A percentile compares a stretch with the other conserved stretches of the same genome.
Evolutionary conservation across 2,113 vertebrate species (phyloP).

Genomic region (Synchiropus splendidus): DNA sequence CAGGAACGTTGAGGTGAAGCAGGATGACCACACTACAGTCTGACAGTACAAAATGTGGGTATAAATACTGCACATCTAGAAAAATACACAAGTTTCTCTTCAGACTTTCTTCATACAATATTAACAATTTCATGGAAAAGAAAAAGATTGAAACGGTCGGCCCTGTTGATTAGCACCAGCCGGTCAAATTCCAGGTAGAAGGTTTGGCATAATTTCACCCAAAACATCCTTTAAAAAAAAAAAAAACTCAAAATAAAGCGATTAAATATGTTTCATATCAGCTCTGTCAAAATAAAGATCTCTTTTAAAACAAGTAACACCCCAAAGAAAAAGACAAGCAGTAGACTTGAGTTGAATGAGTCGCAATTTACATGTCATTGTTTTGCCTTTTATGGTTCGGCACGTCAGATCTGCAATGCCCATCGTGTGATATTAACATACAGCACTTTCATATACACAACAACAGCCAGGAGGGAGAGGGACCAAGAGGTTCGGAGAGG

Average conservation of each 20-base stretch:
- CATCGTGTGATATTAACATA: conserved; percentile 47
- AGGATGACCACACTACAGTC: conserved; percentile 72
- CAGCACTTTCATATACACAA: conserved; percentile 41
- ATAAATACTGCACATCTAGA: conserved; percentile 92
- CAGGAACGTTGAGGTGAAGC: conserved; percentile 68
- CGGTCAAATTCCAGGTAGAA: conserved; percentile 43
- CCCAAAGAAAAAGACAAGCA: conserved; percentile 24
- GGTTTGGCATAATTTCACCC: conserved; percentile 48
- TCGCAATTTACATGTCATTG: conserved; percentile 30
- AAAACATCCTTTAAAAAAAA: conserved; percentile 28
- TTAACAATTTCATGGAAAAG: conserved; percentile 68
- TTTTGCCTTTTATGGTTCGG: conserved; percentile 23
- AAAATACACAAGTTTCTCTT: conserved; percentile 83
- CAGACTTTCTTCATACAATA: conserved; percentile 78
- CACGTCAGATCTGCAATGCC: conserved; percentile 53
- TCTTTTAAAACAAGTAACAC: conserved; percentile 25
- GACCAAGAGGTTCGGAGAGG: conserved; percentile 34
- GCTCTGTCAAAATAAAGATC: conserved; percentile 53
- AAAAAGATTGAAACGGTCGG: conserved; percentile 65
- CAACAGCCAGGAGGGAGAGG: conserved; percentile 30
- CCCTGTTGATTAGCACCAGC: conserved; percentile 68
- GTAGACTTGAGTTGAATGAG: conserved; percentile 23
- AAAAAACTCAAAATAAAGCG: conserved; percentile 47
- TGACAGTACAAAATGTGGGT: conserved; percentile 81
- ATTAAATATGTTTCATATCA: conserved; percentile 47